phyloP scores from a whole-genome alignment of 2,888 invertebrate genomes.

The Meteorus cinctellus region DNA sequence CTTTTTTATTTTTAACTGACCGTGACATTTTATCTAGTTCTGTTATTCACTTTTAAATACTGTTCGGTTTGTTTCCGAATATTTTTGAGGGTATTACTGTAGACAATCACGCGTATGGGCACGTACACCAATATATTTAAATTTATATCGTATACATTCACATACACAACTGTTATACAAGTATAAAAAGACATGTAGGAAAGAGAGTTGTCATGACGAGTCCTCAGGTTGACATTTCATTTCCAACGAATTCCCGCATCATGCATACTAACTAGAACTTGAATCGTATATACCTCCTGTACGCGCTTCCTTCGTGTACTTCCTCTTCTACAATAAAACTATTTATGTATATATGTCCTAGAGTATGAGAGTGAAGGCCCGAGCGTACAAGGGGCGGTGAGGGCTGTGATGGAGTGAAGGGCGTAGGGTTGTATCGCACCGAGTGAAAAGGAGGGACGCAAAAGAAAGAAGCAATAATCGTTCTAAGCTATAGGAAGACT shows the following conservation, averaged over 20 bases:
- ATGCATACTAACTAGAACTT: constrained; percentile 72
- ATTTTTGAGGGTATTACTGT: not conserved
- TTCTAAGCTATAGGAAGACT: not conserved
- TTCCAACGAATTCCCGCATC: constrained; percentile 72
- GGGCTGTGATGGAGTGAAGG: constrained; percentile 33
- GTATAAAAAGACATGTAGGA: constrained; percentile 31
- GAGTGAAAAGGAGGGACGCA: constrained; percentile 49
- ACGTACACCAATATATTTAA: not conserved
- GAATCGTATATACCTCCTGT: constrained; percentile 33
- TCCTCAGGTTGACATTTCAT: constrained; percentile 72
- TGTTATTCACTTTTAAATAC: not conserved
- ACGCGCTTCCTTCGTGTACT: constrained; percentile 32
- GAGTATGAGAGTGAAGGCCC: not conserved
- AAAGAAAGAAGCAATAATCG: constrained; percentile 16
- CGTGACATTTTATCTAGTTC: too few species aligned
- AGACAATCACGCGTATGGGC: not conserved
- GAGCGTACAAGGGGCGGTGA: not conserved
- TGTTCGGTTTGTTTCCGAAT: not conserved
- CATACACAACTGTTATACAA: constrained; percentile 11
- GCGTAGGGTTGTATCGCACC: constrained; percentile 30
- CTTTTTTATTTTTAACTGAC: too few species aligned
- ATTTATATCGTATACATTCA: not conserved
- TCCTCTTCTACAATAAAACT: constrained; percentile 11
- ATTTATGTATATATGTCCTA: not conserved
- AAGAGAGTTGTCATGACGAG: constrained; percentile 70